phyloP scores from a whole-genome alignment of 2,113 vertebrate species.

The Prochilodus magdalenae region DNA sequence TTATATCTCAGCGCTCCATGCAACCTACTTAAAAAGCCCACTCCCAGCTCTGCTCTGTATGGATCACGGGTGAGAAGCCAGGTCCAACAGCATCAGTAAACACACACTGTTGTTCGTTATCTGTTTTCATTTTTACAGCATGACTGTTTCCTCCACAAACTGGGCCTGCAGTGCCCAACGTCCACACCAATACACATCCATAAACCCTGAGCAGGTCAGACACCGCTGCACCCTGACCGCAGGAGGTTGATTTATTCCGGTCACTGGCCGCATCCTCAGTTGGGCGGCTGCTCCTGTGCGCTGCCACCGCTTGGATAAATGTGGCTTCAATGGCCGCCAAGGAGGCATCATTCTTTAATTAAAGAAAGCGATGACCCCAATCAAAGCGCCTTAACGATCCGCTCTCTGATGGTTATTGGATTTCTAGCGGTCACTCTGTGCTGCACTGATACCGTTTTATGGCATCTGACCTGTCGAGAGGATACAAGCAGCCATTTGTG shows the following conservation, averaged over 20 bases:
- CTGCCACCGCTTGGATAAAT: constrained; percentile 67
- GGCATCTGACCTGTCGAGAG: constrained; percentile 72
- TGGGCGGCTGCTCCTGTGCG: background rate
- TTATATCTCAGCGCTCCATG: too few species aligned
- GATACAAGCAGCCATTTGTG: constrained; percentile 82
- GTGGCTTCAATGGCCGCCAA: constrained; percentile 68
- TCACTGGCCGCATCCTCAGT: background rate
- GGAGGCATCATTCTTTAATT: constrained; percentile 74
- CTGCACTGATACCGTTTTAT: constrained; percentile 75
- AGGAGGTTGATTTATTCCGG: background rate
- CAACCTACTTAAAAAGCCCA: too few species aligned
- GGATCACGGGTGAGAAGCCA: too few species aligned
- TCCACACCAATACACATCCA: background rate
- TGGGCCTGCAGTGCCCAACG: too few species aligned
- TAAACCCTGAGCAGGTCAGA: background rate
- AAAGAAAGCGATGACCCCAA: constrained; percentile 77
- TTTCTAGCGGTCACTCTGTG: constrained; percentile 72
- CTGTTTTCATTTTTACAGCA: too few species aligned
- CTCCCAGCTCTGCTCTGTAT: too few species aligned
- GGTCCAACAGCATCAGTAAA: too few species aligned
- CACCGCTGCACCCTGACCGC: background rate
- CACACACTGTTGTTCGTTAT: too few species aligned
- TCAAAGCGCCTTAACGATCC: constrained; percentile 69
- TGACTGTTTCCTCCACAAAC: too few species aligned
- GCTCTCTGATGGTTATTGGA: constrained; percentile 77